These are phyloP conservation scores for Blera fallax DNA, from an alignment of 2,888 invertebrate species.

Conservation along the genomic window DNA sequence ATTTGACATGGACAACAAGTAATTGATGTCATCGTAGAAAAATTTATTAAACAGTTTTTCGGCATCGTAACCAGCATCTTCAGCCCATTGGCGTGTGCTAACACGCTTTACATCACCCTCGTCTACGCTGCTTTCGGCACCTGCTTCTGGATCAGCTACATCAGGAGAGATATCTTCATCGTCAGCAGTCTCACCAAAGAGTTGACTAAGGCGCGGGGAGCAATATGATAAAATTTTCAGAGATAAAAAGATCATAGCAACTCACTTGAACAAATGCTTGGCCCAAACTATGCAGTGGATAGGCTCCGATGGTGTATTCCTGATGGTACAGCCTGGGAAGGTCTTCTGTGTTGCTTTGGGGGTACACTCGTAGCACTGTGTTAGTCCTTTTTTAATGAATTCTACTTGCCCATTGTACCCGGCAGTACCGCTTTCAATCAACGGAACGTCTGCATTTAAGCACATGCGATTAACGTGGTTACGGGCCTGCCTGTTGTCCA, in stretches of 20 bases:
- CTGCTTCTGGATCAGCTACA: slow-evolving; percentile 96
- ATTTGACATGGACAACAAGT: slow-evolving; percentile 96
- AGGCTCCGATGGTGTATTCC: slow-evolving; percentile 99
- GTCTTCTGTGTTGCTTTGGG: slow-evolving; percentile 95
- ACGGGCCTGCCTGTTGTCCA: slow-evolving; percentile 97
- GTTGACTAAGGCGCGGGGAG: slow-evolving; percentile 85
- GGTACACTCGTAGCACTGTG: slow-evolving; percentile 98
- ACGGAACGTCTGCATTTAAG: slow-evolving; percentile 94
- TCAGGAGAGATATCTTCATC: slow-evolving; percentile 99
- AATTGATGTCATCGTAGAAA: slow-evolving; percentile 96
- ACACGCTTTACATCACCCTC: slow-evolving; percentile 84
- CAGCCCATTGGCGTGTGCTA: slow-evolving; percentile 95
- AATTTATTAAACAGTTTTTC: slow-evolving; percentile 95
- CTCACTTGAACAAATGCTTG: slow-evolving; percentile 98
- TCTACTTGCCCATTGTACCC: slow-evolving; percentile 99
- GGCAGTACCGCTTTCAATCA: slow-evolving; percentile 98
- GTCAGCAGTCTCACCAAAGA: slow-evolving; percentile 98
- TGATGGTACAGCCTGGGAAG: slow-evolving; percentile 98
- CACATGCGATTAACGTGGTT: slow-evolving; percentile 99
- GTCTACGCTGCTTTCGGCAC: slow-evolving; percentile 75
- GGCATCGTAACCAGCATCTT: slow-evolving; percentile 90
- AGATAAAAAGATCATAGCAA: slow-evolving; percentile 69
- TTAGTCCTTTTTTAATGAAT: slow-evolving; percentile 91
- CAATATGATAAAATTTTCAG: neutral
- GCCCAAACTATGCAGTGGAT: slow-evolving; percentile 99